A percentile compares a stretch with the other conserved stretches of the same genome.
Evolutionary conservation across 2,797 vertebrate genomes (phyloP).

Genomic region (Amazonetta brasiliensis): DNA sequence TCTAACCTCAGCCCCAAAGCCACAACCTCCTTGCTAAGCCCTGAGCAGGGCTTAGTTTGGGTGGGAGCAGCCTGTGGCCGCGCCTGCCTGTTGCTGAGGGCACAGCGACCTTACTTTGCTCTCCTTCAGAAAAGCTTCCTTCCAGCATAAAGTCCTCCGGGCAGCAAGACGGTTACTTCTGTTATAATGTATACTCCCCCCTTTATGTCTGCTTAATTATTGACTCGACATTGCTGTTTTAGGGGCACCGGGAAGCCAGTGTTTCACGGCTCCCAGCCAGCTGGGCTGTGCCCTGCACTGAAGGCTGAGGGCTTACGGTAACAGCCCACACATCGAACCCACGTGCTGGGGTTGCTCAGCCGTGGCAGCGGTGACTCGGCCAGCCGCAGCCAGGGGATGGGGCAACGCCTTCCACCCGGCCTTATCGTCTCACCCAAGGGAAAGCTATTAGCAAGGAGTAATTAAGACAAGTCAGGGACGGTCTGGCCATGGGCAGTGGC

Average conservation of each 20-base stretch:
- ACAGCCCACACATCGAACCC: conserved; percentile 34
- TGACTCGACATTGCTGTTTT: not conserved
- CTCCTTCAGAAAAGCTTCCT: not conserved
- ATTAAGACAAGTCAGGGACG: not conserved
- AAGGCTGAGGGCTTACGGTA: conserved; percentile 35
- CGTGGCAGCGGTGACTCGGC: not conserved
- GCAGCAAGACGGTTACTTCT: not conserved
- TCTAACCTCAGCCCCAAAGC: not conserved
- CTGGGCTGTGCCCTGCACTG: not conserved
- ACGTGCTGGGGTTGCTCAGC: conserved; percentile 28
- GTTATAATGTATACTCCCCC: not conserved
- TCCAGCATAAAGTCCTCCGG: not conserved
- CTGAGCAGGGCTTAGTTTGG: not conserved
- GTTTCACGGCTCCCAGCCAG: not conserved
- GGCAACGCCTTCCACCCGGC: not conserved
- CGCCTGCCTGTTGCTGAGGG: not conserved
- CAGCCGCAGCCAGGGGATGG: not conserved
- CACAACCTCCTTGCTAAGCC: not conserved
- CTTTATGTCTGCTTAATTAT: not conserved
- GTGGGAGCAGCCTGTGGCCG: not conserved
- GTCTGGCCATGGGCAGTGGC: conserved; percentile 43
- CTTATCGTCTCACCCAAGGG: conserved; percentile 38
- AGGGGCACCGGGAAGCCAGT: not conserved
- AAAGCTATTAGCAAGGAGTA: conserved; percentile 60
- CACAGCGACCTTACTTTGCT: not conserved